Evolutionary conservation across 1,140 invertebrate species (phyloP).

Genomic region (Spodoptera frugiperda): DNA sequence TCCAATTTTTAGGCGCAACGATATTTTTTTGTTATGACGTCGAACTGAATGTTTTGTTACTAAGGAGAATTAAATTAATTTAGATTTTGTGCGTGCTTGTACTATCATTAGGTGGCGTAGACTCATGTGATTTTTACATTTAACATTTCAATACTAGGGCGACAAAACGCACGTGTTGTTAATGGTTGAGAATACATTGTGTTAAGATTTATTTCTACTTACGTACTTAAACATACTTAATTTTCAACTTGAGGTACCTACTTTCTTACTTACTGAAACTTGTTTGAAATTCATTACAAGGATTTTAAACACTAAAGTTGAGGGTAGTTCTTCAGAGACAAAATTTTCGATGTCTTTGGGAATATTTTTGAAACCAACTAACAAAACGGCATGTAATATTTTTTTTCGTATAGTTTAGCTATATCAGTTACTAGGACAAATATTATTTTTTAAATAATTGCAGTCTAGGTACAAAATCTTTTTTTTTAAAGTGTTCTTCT

Average conservation of each 20-base stretch:
- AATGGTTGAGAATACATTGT: slow-evolving; percentile 37
- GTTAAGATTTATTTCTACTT: slow-evolving; percentile 10
- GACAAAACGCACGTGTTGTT: slow-evolving; percentile 63
- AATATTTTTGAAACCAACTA: too few species aligned
- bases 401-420: too few species aligned
- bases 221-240: background rate
- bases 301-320: too few species aligned
- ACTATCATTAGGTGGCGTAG: slow-evolving; percentile 64
- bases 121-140: slow-evolving; percentile 64
- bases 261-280: background rate
- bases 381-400: too few species aligned
- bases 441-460: too few species aligned
- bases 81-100: slow-evolving; percentile 53
- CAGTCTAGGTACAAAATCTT: too few species aligned
- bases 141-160: slow-evolving; percentile 60
- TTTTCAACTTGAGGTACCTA: background rate
- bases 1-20: background rate
- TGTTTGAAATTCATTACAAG: too few species aligned
- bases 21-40: too few species aligned
- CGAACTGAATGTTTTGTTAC: background rate
- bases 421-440: too few species aligned
- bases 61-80: background rate
- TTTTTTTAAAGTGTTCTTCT: too few species aligned
- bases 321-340: too few species aligned
- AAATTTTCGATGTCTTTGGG: too few species aligned